A percentile compares a stretch with the other conserved stretches of the same genome.
Conservation (phyloP, 1,140 invertebrate genomes). For the Drosophila pectinifera region DNA sequence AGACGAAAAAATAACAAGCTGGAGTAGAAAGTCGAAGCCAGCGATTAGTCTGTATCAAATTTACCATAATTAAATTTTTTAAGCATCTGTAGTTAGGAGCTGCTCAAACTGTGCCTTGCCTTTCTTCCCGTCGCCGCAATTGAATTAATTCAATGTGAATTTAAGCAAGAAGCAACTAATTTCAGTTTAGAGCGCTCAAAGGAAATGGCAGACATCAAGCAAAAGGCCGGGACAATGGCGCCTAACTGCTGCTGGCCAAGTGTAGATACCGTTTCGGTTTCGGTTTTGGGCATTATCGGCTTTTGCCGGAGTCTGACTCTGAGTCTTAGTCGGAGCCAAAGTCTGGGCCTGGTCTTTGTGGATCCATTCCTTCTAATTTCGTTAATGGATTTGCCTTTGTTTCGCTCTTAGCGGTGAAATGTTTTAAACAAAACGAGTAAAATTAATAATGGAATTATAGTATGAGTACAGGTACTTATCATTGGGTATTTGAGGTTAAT, state of each 20-base stretch:
- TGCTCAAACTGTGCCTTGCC: constrained; percentile 16
- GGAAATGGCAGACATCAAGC: constrained; percentile 54
- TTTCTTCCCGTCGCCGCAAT: constrained; percentile 32
- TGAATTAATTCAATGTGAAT: constrained; percentile 54
- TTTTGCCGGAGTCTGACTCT: constrained; percentile 38
- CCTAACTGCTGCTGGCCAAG: constrained; percentile 11
- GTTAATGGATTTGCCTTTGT: constrained; percentile 71
- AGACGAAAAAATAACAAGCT: constrained; percentile 8
- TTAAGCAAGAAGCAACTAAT: constrained; percentile 42
- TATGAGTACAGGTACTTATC: constrained; percentile 34
- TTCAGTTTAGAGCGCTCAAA: constrained; percentile 29
- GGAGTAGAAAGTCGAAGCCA: constrained; percentile 36
- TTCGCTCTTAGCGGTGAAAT: constrained; percentile 63
- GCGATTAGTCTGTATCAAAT: constrained; percentile 26
- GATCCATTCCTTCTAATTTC: constrained; percentile 70
- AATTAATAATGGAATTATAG: constrained; percentile 60
- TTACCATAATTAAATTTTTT: constrained; percentile 41
- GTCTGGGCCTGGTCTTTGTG: constrained; percentile 6
- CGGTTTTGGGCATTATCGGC: constrained; percentile 33
- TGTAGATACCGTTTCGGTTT: constrained; percentile 36
- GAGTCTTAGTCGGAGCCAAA: background rate
- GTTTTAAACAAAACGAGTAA: constrained; percentile 63
- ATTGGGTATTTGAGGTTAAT: constrained; percentile 64
- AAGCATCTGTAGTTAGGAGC: constrained; percentile 32
- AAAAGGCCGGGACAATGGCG: constrained; percentile 37